A percentile compares a stretch with the other conserved stretches of the same genome.
Conservation (phyloP, 2,113 vertebrate genomes). For the Hyperoodon ampullatus region DNA sequence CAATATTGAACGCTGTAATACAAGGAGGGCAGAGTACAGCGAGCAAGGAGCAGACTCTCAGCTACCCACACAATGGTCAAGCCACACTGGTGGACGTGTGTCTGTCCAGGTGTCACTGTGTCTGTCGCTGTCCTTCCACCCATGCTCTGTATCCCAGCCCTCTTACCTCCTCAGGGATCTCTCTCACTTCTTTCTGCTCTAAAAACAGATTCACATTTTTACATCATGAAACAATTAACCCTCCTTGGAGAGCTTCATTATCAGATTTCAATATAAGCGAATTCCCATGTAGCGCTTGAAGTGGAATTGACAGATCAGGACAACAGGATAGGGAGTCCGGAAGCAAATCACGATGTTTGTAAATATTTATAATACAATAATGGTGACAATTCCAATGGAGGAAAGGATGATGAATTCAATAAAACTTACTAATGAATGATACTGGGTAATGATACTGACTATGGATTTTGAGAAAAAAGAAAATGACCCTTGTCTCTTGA, state of each 20-base stretch:
- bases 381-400: no score
- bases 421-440: not conserved
- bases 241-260: not conserved
- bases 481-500: not conserved
- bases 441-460: not conserved
- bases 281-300: not conserved
- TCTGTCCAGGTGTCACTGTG: not conserved
- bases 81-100: fast-evolving
- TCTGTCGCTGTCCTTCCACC: no score
- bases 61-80: fast-evolving
- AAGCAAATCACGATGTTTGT: not conserved
- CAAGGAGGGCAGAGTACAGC: not conserved
- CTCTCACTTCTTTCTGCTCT: not conserved
- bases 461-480: not conserved
- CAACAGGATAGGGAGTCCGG: not conserved
- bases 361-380: not conserved
- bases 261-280: not conserved
- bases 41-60: not conserved
- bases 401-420: not conserved
- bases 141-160: not conserved
- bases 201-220: not conserved
- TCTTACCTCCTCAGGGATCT: no score
- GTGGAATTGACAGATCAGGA: no score
- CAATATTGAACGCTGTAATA: fast-evolving
- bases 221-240: not conserved